Percentiles rank a stretch among this genome's conserved stretches.
Conservation (phyloP, 2,113 vertebrate species). For the Xyliphius kryptos region DNA sequence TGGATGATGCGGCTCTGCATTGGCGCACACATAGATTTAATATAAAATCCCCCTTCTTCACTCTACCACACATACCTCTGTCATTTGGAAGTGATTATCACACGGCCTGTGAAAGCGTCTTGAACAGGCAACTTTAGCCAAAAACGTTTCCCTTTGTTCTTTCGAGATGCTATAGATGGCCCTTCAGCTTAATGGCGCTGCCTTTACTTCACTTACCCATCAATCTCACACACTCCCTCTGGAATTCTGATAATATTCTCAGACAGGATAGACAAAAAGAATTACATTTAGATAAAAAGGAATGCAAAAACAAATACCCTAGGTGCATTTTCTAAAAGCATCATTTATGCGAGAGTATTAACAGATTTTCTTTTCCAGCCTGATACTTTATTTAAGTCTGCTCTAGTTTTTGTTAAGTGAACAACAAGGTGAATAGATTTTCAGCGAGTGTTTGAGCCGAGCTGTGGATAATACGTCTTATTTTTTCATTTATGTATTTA, state of each 20-base stretch:
- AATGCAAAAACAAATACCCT: constrained; percentile 14
- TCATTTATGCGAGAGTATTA: constrained; percentile 17
- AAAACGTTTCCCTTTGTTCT: constrained; percentile 29
- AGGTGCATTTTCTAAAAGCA: constrained; percentile 2
- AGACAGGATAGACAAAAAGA: not conserved
- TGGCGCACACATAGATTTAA: constrained; percentile 23
- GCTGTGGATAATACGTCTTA: too few species aligned
- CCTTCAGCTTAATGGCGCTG: constrained; percentile 28
- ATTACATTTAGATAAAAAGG: constrained; percentile 22
- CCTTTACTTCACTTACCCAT: constrained; percentile 28
- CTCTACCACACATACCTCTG: constrained; percentile 24
- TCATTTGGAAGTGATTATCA: constrained; percentile 44
- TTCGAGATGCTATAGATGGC: constrained; percentile 26
- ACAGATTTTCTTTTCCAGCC: too few species aligned
- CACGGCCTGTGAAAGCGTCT: constrained; percentile 21
- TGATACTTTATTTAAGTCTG: constrained; percentile 1
- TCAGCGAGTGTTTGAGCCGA: constrained; percentile 1
- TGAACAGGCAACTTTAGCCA: constrained; percentile 21
- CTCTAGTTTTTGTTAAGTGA: constrained; percentile 20
- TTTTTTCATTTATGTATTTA: too few species aligned
- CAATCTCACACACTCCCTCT: constrained; percentile 26
- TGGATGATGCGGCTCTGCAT: constrained; percentile 20
- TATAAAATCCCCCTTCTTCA: constrained; percentile 14
- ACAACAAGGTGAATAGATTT: constrained; percentile 6
- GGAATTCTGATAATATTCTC: constrained; percentile 21